Evolutionary conservation across 2,797 vertebrate species (phyloP), one percentile per base, ranked within the genome.

Genomic region (Scolopax bukidnonensis): DNA sequence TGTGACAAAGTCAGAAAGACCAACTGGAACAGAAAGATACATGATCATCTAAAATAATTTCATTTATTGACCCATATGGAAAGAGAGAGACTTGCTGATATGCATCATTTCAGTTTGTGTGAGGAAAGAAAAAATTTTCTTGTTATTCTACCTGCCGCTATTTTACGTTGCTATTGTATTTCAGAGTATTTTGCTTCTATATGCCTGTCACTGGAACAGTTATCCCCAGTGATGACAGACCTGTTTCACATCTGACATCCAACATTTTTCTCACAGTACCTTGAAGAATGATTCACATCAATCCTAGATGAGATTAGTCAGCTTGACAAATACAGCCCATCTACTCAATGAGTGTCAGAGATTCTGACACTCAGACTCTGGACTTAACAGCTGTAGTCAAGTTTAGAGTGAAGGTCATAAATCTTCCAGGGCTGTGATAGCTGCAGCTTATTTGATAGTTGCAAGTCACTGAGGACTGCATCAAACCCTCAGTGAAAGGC

Each of bases 281-380:
- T 82, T 93, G 90, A 94, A 90, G 89, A 95, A 91, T 61, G 71
- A 63, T 64, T 94, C 89, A 81, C 68, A 48, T 64, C 87, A 79
- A 38, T 50, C 45, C 27, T 54, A 3, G 32, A 51, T 5, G 28
- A 90, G 60, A 84, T 95, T 76, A 88, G 63, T 90, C 90, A 93
- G 50, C 25, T 75, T 94, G 83, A 85, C 63, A 94, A 94, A 95
- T 57, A 56, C n/a, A 91, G 54, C 59, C 80, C 40, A 61, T 87
- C 41, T 75, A 82, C 57, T 84, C 92, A 50, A 6, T 20, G 70
- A 87, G 40, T 56, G 71, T 73, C 89, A 94, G 67, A 88, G 28
- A 25, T 27, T 80, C 45, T 47, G 48, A 16, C 32, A 48, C 75
- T 89, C 36, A 75, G 89, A 75, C 57, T 74, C 67, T 18, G 50